Evolutionary conservation across 2,888 invertebrate species (phyloP).

Genomic region (Chrysotoxum bicinctum): DNA sequence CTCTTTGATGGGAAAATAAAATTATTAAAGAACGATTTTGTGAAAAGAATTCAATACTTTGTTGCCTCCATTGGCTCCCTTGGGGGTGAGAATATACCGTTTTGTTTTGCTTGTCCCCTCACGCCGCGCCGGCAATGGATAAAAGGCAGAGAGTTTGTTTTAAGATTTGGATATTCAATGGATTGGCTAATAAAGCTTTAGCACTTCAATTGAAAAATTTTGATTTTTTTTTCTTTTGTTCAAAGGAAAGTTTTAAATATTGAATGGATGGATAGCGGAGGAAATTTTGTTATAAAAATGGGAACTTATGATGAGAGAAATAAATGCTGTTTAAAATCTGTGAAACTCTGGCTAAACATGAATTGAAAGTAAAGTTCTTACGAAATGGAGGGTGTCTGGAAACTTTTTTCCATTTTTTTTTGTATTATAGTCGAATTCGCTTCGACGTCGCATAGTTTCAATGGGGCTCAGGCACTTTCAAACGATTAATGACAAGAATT

Average conservation of each 20-base stretch:
- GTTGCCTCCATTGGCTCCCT: background rate
- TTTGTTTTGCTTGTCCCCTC: conserved; percentile 8
- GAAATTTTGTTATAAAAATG: background rate
- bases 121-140: background rate
- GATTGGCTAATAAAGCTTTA: conserved; percentile 31
- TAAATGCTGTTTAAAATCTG: background rate
- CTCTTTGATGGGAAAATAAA: conserved; percentile 60
- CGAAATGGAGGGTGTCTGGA: background rate
- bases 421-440: background rate
- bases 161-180: conserved; percentile 19
- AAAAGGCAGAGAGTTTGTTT: conserved; percentile 15
- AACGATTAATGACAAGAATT: too few relatives aligned
- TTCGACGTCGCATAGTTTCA: background rate
- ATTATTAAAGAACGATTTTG: conserved; percentile 51
- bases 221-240: background rate
- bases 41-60: conserved; percentile 30
- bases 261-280: background rate
- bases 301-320: background rate
- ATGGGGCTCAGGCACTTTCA: too few relatives aligned
- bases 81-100: background rate
- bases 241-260: background rate
- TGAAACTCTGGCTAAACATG: background rate
- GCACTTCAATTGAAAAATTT: conserved; percentile 13
- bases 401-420: background rate
- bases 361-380: background rate